Conservation (phyloP, 2,113 vertebrate genomes). For the Psephotus haematonotus region DNA sequence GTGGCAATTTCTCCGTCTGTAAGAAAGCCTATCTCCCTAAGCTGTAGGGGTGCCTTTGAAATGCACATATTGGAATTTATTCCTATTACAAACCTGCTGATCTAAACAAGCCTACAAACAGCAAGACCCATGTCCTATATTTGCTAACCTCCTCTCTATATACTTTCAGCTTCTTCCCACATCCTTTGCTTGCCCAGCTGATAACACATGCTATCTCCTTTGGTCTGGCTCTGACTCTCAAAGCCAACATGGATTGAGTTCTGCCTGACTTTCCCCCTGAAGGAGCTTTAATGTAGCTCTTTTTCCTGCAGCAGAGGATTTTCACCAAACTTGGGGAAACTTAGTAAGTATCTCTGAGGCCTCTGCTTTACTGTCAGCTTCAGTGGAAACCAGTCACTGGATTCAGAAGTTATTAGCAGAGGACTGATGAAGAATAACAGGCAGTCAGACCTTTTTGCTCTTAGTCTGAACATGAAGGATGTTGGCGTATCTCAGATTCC, state of each 20-base stretch:
- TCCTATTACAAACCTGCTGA: background rate
- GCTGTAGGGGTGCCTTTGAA: background rate
- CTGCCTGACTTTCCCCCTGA: background rate
- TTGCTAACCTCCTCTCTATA: background rate
- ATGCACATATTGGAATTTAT: background rate
- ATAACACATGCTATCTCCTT: background rate
- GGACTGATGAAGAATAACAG: background rate
- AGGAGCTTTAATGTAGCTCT: background rate
- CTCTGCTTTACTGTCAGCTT: background rate
- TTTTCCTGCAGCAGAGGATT: background rate
- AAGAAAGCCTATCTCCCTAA: background rate
- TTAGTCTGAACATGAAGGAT: background rate
- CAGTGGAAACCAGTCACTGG: background rate
- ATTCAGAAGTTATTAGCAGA: background rate
- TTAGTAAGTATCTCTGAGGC: background rate
- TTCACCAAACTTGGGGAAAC: background rate
- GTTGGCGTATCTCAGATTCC: background rate
- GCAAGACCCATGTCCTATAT: background rate
- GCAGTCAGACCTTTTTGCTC: background rate
- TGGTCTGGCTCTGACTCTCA: background rate
- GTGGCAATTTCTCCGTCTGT: background rate
- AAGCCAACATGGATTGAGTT: background rate
- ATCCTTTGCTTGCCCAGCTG: rapidly evolving
- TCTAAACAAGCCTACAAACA: background rate
- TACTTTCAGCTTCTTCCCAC: background rate